A percentile compares a stretch with the other conserved stretches of the same genome.
phyloP scores from a whole-genome alignment of 2,888 invertebrate species.

The Pollenia griseotomentosa region DNA sequence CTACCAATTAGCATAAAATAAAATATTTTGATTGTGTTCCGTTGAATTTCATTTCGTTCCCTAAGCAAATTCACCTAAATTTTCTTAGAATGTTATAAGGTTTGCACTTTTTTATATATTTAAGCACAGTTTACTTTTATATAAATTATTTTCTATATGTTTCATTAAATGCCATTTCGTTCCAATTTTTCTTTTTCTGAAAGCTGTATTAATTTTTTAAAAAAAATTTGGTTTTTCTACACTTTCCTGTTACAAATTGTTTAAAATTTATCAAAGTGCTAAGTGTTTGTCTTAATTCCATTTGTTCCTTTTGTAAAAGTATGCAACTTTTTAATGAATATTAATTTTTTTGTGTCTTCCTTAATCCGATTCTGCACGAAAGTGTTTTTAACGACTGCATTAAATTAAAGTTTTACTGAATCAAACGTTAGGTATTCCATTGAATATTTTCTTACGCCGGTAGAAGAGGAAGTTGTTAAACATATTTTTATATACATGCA shows the following conservation, averaged over 20 bases:
- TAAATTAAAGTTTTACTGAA: slow-evolving; percentile 6
- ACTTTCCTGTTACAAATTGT: background rate
- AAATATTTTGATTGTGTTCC: background rate
- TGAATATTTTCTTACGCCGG: background rate
- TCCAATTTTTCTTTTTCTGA: background rate
- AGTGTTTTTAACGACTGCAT: background rate
- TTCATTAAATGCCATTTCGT: slow-evolving; percentile 18
- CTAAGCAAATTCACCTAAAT: background rate
- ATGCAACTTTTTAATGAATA: background rate
- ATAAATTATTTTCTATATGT: background rate
- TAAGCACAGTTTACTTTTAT: background rate
- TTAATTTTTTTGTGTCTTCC: background rate
- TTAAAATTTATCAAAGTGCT: too few species aligned
- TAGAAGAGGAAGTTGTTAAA: slow-evolving; percentile 34
- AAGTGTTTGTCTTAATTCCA: background rate
- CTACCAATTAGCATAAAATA: too few species aligned
- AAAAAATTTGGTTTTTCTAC: background rate
- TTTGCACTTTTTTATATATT: background rate
- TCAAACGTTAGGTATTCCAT: background rate
- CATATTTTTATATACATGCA: slow-evolving; percentile 8
- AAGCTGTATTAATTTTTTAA: background rate
- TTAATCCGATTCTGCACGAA: background rate
- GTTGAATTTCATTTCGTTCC: slow-evolving; percentile 2
- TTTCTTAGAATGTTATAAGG: background rate
- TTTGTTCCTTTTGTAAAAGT: background rate